Conservation (phyloP, 2,888 invertebrate genomes). For the Tethea ocularis region DNA sequence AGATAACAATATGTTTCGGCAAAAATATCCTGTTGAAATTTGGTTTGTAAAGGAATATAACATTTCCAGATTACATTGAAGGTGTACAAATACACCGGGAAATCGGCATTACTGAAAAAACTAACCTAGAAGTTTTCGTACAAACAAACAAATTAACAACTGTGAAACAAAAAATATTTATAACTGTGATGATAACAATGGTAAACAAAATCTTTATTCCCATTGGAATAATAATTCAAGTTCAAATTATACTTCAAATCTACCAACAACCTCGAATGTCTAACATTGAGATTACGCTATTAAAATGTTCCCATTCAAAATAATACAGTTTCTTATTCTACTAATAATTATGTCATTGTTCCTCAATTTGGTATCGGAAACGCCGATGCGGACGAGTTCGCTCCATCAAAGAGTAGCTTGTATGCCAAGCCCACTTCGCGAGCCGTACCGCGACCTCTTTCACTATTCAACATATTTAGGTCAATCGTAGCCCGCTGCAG, state of each 20-base stretch:
- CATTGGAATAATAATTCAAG: background rate
- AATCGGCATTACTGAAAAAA: background rate
- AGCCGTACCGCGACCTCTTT: constrained; percentile 43
- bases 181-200: background rate
- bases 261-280: background rate
- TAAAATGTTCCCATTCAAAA: background rate
- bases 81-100: background rate
- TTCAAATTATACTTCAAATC: background rate
- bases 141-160: background rate
- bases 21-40: background rate
- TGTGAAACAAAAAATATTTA: background rate
- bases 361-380: constrained; percentile 37
- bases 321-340: constrained; percentile 1
- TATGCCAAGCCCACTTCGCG: constrained; percentile 34
- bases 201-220: background rate
- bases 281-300: background rate
- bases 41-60: background rate
- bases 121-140: background rate
- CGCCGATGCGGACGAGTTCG: constrained; percentile 31
- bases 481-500: constrained; percentile 49
- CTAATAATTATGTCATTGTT: constrained; percentile 27
- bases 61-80: background rate
- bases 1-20: background rate
- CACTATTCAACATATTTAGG: constrained; percentile 57
- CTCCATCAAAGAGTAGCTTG: constrained; percentile 47